Base-by-base conservation (phyloP, 2,797 vertebrate genomes). In the Chelidonichthys spinosus region DNA sequence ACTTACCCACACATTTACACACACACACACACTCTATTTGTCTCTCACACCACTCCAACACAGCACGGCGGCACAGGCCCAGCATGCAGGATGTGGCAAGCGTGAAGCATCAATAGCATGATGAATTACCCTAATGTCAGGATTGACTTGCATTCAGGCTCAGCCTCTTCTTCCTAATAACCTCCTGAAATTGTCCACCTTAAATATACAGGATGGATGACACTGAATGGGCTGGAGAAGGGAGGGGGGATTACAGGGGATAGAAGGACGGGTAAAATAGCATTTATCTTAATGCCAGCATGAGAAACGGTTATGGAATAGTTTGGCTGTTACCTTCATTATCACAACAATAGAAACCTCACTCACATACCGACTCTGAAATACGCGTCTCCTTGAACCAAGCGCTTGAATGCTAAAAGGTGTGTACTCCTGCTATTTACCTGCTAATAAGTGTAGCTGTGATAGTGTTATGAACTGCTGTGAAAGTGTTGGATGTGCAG, bases 91-190 rank as follows among this genome's bases (percentile, higher is more conserved):
- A 84, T 74, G 63, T 56, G 62, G 76, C 53, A 2, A 55, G 65
- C 32, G 58, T 69, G 55, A 52, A 69, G 76, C 78, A 68, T 90
- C 83, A 54, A 73, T 82, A 82, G 14, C 33, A 77, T 87, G 86
- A 92, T 89, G 81, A 92, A 91, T 86, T 78, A 63, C 79, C 52
- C 79, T 87, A 83, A 88, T 85, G 87, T 87, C 76, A 75, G 79
- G 69, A 88, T 76, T 78, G 85, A 92, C 84, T 86, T 63, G 53
- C 47, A 62, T 79, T 85, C 77, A 59, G 82, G 32, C 55, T 73
- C 43, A 35, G 66, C 62, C 75, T 75, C 78, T 84, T 82, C 66
- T 70, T 84, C 82, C 80, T 81, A 85, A 87, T 85, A 72, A 79
- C 11, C 69, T 32, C 49, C 80, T 83, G 72, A 81, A 86, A 85